These are phyloP conservation scores for Solenodon paradoxus DNA, from an alignment of 2,113 vertebrate genomes.

Conservation along the genomic window DNA sequence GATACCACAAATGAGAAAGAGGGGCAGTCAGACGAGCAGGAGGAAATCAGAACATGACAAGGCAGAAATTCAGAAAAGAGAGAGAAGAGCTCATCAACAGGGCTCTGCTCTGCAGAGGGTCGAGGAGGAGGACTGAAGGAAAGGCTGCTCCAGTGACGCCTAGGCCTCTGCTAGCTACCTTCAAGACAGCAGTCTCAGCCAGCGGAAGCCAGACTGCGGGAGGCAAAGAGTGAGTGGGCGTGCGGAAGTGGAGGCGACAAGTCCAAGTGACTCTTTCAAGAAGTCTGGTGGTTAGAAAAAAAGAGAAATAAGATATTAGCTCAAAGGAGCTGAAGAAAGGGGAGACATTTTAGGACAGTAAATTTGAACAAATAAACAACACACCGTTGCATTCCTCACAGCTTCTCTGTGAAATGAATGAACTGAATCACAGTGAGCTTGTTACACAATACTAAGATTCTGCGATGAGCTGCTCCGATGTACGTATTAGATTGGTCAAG, in stretches of 20 bases:
- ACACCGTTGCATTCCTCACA: background rate
- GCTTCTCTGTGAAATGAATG: background rate
- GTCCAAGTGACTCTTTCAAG: slow-evolving; percentile 37
- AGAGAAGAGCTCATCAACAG: background rate
- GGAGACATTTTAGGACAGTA: background rate
- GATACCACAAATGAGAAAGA: background rate
- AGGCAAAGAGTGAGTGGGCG: slow-evolving; percentile 2
- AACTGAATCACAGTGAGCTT: background rate
- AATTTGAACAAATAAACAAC: slow-evolving; percentile 19
- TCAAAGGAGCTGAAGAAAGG: slow-evolving; percentile 8
- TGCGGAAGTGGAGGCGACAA: slow-evolving; percentile 33
- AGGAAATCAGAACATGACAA: background rate
- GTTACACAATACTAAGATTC: background rate
- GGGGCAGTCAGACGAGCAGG: background rate
- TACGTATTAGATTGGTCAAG: background rate
- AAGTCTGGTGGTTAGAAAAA: slow-evolving; percentile 24
- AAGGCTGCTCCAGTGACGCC: background rate
- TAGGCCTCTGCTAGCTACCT: background rate
- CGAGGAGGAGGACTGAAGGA: background rate
- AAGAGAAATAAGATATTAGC: slow-evolving; percentile 7
- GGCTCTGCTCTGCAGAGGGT: background rate
- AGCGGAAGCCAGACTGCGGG: slow-evolving; percentile 37
- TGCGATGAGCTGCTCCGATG: background rate
- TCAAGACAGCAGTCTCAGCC: background rate
- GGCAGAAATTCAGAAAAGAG: background rate